Percentiles rank a stretch among this genome's conserved stretches.
Evolutionary conservation across 1,140 invertebrate species (phyloP).

Genomic region (Drosophila teissieri): DNA sequence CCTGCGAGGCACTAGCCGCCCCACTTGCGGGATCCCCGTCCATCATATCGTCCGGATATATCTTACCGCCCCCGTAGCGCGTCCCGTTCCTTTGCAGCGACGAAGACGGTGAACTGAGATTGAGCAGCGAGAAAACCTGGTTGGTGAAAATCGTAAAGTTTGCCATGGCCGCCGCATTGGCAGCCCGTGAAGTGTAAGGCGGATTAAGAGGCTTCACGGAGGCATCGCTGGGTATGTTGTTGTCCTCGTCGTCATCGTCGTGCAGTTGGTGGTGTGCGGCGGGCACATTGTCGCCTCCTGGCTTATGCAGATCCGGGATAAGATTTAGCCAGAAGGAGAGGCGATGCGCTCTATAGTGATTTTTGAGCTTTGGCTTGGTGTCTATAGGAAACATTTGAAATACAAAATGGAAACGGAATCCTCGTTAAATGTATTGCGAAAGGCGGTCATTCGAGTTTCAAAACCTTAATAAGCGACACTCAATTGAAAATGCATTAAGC

Average conservation of each 20-base stretch:
- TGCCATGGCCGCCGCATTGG: conserved; percentile 84
- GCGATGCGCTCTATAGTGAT: conserved; percentile 96
- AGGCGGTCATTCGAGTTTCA: background rate
- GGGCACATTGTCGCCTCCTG: conserved; percentile 93
- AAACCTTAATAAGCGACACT: background rate
- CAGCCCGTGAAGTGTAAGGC: conserved; percentile 82
- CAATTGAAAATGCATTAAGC: background rate
- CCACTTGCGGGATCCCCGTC: conserved; percentile 85
- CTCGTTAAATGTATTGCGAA: background rate
- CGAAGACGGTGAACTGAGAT: conserved; percentile 80
- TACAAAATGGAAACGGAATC: background rate
- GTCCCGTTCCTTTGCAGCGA: conserved; percentile 76
- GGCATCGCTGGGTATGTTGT: conserved; percentile 86
- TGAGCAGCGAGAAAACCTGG: conserved; percentile 81
- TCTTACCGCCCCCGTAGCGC: conserved; percentile 59
- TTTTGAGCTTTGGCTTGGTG: conserved; percentile 94
- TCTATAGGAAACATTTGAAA: conserved; percentile 86
- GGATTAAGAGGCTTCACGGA: conserved; percentile 85
- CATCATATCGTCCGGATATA: conserved; percentile 72
- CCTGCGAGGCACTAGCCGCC: conserved; percentile 86
- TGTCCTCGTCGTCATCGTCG: conserved; percentile 87
- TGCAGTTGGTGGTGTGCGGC: conserved; percentile 94
- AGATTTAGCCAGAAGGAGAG: conserved; percentile 98
- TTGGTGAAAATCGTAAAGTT: conserved; percentile 83
- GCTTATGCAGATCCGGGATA: conserved; percentile 97